These are phyloP conservation scores for Rugalucina vietnamica DNA, from an alignment of 2,888 invertebrate genomes.

Conservation along the genomic window DNA sequence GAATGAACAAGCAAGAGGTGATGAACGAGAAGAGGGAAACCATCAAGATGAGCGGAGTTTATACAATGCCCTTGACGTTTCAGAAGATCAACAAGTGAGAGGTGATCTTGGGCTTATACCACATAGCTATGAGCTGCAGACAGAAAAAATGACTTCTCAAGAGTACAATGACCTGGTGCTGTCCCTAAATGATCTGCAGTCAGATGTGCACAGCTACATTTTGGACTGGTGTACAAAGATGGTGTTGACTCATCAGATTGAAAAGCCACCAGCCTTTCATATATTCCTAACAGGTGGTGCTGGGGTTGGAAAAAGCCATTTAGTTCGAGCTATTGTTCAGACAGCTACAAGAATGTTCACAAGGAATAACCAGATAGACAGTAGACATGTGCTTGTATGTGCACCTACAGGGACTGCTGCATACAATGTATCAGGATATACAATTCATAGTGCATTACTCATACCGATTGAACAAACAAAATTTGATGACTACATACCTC, in stretches of 20 bases:
- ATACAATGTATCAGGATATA: constrained; percentile 50
- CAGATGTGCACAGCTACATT: constrained; percentile 51
- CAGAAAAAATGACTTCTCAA: constrained; percentile 37
- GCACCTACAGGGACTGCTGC: constrained; percentile 65
- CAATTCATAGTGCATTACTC: constrained; percentile 41
- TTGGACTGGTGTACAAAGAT: constrained; percentile 51
- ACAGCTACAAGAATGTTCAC: constrained; percentile 38
- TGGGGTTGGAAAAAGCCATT: constrained; percentile 61
- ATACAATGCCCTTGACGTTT: constrained; percentile 7
- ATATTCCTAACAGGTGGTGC: constrained; percentile 60
- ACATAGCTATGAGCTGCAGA: constrained; percentile 29
- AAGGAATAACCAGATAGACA: constrained; percentile 35
- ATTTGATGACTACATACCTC: constrained; percentile 51
- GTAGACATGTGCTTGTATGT: constrained; percentile 54
- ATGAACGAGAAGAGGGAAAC: constrained; percentile 34
- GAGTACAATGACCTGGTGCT: constrained; percentile 39
- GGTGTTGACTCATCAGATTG: constrained; percentile 38
- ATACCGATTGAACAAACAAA: constrained; percentile 15
- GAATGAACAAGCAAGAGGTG: constrained; percentile 40
- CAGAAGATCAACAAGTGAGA: constrained; percentile 2
- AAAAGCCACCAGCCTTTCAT: constrained; percentile 56
- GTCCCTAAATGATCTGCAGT: constrained; percentile 52
- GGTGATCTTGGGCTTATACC: constrained; percentile 25
- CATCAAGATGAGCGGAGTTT: constrained; percentile 13
- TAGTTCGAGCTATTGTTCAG: constrained; percentile 57